Evolutionary conservation across 2,113 vertebrate species (phyloP), one percentile per base, ranked within the genome.

Genomic region (Prunella fulvescens): DNA sequence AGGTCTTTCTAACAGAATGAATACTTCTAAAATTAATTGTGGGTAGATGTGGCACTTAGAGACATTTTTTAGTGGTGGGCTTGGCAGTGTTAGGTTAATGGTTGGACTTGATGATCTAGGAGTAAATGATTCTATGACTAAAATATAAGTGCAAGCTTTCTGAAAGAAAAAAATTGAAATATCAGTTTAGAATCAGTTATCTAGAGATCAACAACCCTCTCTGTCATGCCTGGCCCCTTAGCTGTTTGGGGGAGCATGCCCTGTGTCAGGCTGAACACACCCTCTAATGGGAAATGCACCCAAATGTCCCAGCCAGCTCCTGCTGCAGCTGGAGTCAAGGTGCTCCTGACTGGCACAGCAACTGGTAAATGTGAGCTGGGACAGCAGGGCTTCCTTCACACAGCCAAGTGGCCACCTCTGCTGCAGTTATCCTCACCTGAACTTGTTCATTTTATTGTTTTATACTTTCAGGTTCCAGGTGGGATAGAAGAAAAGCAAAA

Each of bases 321-420:
- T 47, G 39, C 47, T 2, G 1, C 29, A 50, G 40, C 54, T 17
- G 61, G 20, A 51, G 31, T n/a, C 42, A 33, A 2, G 2, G 1
- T 20, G 47, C 31, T 65, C 44, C 10, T 15, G 0, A 0, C 40
- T 3, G 4, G 31, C 48, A 26, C 42, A 33, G 54, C 14, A 5
- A 4, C 39, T 23, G 61, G 26, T 13, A 33, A 25, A 24, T 4
- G 44, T 25, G 31, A 64, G 53, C 35, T 48, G 56, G 40, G 26
- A 35, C 23, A 24, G 45, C 48, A n/a, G 37, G 20, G 19, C n/a
- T 33, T 44, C 51, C 23, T 64, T 12, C 6, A 5, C 42, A 45
- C 1, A 3, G 62, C 45, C 6, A 1, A 10, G 45, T 11, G 51
- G 26, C 53, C 4, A 1, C n/a, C 53, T 62, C 85, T 85, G 57